Evolutionary conservation across 1,140 invertebrate species (phyloP).

Genomic region (Aphis gossypii): DNA sequence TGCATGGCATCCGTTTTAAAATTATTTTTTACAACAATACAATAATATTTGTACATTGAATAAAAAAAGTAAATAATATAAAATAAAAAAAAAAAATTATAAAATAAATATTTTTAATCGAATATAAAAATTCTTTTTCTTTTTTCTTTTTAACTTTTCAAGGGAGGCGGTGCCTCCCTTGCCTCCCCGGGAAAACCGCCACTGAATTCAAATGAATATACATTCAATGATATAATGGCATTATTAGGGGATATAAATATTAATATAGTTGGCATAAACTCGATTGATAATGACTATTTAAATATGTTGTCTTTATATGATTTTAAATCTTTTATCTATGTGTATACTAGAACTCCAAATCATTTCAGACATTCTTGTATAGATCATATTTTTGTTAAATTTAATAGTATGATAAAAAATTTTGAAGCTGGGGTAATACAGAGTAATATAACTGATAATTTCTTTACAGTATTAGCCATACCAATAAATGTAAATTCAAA

Average conservation of each 20-base stretch:
- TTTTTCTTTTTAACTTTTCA: too few species aligned
- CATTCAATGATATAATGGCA: background rate
- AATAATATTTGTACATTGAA: too few species aligned
- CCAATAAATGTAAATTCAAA: background rate
- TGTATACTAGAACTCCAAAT: background rate
- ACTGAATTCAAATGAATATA: background rate
- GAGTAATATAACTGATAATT: background rate
- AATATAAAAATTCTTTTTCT: too few species aligned
- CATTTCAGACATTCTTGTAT: background rate
- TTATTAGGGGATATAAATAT: constrained; percentile 11
- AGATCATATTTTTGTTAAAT: constrained; percentile 21
- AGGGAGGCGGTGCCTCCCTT: too few species aligned
- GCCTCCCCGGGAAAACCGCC: too few species aligned
- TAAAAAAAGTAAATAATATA: too few species aligned
- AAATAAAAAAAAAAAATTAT: too few species aligned
- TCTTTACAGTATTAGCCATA: background rate
- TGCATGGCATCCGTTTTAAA: too few species aligned
- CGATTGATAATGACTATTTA: background rate
- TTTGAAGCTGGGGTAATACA: background rate
- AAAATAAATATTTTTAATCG: background rate
- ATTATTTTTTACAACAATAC: too few species aligned
- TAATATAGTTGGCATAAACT: too few species aligned
- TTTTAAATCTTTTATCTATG: constrained; percentile 7
- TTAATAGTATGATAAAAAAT: background rate
- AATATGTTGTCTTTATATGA: background rate